Percentiles rank a stretch among this genome's conserved stretches.
Conservation (phyloP, 2,113 vertebrate genomes). For the Cochlearius cochlearius region DNA sequence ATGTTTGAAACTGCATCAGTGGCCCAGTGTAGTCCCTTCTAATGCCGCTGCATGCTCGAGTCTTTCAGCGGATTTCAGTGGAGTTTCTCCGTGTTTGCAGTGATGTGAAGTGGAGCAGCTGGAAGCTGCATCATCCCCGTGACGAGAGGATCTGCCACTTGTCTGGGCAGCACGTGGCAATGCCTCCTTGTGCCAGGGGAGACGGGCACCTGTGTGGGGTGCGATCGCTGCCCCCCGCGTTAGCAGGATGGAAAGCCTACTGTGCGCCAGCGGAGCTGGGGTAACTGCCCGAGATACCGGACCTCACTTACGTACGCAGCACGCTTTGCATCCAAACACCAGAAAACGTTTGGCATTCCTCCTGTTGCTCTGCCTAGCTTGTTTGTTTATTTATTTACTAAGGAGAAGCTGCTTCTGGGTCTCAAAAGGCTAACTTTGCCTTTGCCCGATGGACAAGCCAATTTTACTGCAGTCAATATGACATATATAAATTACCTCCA, state of each 20-base stretch:
- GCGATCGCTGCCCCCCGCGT: fast-evolving
- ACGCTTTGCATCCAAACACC: background rate
- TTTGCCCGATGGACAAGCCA: background rate
- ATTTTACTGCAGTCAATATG: background rate
- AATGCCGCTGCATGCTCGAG: background rate
- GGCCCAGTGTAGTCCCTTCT: background rate
- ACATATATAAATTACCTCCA: slow-evolving; percentile 10
- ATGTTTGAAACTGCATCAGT: background rate
- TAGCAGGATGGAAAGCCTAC: background rate
- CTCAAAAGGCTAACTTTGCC: background rate
- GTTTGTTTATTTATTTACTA: background rate
- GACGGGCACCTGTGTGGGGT: fast-evolving
- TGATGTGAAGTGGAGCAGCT: background rate
- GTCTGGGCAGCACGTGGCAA: fast-evolving
- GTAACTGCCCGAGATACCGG: fast-evolving
- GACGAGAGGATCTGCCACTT: background rate
- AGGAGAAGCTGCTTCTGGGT: background rate
- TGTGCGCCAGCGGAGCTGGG: background rate
- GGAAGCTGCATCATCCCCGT: background rate
- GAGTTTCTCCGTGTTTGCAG: background rate
- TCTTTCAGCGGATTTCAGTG: background rate
- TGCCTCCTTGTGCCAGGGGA: background rate
- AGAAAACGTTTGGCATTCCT: background rate
- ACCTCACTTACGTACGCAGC: background rate
- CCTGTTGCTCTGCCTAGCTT: background rate